Percentiles rank a stretch among this genome's conserved stretches.
phyloP scores from a whole-genome alignment of 2,113 vertebrate genomes.

The Brachyistius frenatus region DNA sequence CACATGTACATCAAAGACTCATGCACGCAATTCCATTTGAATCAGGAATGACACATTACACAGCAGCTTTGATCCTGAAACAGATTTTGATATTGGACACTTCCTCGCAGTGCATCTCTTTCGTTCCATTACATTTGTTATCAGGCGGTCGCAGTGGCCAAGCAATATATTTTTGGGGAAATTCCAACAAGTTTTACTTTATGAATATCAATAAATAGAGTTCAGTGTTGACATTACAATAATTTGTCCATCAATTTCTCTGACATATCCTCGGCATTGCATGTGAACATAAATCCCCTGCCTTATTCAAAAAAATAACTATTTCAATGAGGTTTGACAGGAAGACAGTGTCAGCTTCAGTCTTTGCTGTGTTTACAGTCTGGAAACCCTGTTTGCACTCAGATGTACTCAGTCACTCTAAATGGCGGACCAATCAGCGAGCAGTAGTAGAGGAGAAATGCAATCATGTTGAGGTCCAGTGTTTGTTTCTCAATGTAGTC shows the following conservation, averaged over 20 bases:
- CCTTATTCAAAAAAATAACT: conserved; percentile 19
- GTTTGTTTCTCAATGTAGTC: too few species aligned
- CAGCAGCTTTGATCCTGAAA: conserved; percentile 65
- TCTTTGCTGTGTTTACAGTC: too few species aligned
- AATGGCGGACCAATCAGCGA: too few species aligned
- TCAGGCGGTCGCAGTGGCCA: neutral
- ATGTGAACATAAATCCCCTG: conserved; percentile 10
- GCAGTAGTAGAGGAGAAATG: too few species aligned
- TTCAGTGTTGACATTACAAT: conserved; percentile 29
- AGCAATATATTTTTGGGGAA: too few species aligned
- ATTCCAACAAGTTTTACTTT: neutral
- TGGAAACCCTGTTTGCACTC: too few species aligned
- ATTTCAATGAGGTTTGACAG: conserved; percentile 17
- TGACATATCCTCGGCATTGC: neutral
- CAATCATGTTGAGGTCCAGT: too few species aligned
- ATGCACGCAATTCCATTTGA: conserved; percentile 59
- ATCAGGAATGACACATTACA: conserved; percentile 64
- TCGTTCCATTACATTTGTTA: conserved; percentile 24
- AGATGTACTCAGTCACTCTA: too few species aligned
- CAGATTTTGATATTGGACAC: conserved; percentile 70
- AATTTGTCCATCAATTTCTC: conserved; percentile 28
- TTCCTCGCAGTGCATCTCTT: conserved; percentile 22
- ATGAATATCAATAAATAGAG: conserved; percentile 8
- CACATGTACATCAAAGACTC: conserved; percentile 55
- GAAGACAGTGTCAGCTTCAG: neutral